A percentile compares a stretch with the other conserved stretches of the same genome.
phyloP scores from a whole-genome alignment of 1,140 invertebrate genomes.

The Euwallacea fornicatus region DNA sequence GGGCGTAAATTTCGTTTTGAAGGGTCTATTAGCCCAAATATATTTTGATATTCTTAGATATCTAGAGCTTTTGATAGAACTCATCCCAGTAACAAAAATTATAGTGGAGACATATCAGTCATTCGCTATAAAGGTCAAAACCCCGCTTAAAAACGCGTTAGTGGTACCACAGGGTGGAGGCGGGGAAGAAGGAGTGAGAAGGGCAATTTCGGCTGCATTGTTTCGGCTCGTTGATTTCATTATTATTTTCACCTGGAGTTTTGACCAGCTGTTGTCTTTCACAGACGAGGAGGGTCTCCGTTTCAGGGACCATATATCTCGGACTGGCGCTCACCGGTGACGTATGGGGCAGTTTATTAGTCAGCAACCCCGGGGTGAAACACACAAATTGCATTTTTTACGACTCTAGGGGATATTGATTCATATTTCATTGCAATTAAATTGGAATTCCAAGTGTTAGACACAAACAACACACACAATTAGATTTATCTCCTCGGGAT shows the following conservation, averaged over 20 bases:
- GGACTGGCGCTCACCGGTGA: conserved; percentile 41
- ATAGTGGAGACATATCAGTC: no score
- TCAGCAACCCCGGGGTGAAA: conserved; percentile 40
- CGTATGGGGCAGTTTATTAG: conserved; percentile 48
- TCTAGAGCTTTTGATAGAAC: no score
- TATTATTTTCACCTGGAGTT: conserved; percentile 52
- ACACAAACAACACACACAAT: no score
- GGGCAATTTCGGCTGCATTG: conserved; percentile 43
- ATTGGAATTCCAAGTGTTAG: no score
- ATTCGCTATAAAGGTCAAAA: conserved; percentile 23
- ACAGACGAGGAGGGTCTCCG: conserved; percentile 46
- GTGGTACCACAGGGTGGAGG: not conserved
- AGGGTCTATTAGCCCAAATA: no score
- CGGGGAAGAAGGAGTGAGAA: conserved; percentile 19
- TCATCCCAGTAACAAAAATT: no score
- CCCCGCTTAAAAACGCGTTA: conserved; percentile 33
- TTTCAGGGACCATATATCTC: conserved; percentile 51
- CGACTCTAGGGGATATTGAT: conserved; percentile 10
- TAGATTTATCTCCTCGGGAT: not conserved
- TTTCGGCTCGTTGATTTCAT: conserved; percentile 53
- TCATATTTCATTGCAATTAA: not conserved
- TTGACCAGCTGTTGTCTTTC: conserved; percentile 49
- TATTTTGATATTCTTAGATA: no score
- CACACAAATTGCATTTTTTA: conserved; percentile 26
- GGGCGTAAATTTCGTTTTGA: no score